These are phyloP conservation scores for Semnornis frantzii DNA, from an alignment of 2,113 vertebrate genomes.

Conservation along the genomic window DNA sequence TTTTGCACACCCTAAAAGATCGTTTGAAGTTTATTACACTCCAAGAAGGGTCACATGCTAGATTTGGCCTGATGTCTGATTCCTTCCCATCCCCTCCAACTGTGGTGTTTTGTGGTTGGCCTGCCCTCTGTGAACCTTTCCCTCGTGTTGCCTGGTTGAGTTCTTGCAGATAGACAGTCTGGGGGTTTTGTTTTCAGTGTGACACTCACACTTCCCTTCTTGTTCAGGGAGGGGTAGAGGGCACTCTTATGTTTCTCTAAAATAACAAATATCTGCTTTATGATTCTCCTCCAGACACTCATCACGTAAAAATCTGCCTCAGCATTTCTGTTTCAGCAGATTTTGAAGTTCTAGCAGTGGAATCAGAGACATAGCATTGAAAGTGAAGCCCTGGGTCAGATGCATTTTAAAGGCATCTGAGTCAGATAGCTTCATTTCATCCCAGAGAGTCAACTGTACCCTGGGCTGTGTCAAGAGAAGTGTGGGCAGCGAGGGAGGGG, in stretches of 20 bases:
- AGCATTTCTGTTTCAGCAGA: background rate
- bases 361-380: background rate
- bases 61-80: slow-evolving; percentile 1
- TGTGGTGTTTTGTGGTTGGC: background rate
- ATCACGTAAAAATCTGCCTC: background rate
- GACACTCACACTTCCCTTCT: background rate
- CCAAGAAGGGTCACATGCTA: background rate
- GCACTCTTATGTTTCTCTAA: background rate
- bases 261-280: background rate
- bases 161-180: background rate
- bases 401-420: too few relatives aligned
- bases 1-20: slow-evolving; percentile 8
- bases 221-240: background rate
- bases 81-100: background rate
- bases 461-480: too few relatives aligned
- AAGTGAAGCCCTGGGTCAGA: too few relatives aligned
- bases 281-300: background rate
- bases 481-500: too few relatives aligned
- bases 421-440: too few relatives aligned
- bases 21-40: slow-evolving; percentile 39
- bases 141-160: background rate
- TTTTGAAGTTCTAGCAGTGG: background rate
- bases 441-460: too few relatives aligned
- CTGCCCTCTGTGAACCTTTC: background rate
- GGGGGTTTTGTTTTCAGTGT: background rate